Percentiles rank a stretch among this genome's conserved stretches.
Evolutionary conservation across 1,140 invertebrate genomes (phyloP).

Genomic region (Caerostris extrusa): DNA sequence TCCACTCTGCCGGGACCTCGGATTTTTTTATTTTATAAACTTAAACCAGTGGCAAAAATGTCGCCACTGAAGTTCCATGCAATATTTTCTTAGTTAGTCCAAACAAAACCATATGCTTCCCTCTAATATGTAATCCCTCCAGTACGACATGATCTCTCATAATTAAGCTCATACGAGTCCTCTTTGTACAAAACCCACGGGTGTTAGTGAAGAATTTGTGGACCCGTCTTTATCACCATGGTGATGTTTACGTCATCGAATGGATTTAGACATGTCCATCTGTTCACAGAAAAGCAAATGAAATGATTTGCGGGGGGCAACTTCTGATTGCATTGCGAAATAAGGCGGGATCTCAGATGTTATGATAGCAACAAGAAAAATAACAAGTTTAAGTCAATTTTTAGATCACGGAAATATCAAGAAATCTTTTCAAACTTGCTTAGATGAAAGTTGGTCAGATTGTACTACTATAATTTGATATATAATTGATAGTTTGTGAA

Average conservation of each 20-base stretch:
- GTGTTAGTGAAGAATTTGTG: neutral
- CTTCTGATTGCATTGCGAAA: too few species aligned
- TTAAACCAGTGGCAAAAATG: too few species aligned
- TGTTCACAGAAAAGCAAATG: neutral
- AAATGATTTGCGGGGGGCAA: neutral
- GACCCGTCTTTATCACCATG: neutral
- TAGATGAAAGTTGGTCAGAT: too few species aligned
- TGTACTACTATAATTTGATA: too few species aligned
- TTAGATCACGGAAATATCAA: too few species aligned
- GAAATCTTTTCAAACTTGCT: too few species aligned
- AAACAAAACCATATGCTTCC: neutral
- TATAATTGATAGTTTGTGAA: too few species aligned
- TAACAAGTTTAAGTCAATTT: too few species aligned
- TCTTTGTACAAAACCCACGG: neutral
- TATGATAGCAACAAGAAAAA: too few species aligned
- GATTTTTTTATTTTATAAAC: too few species aligned
- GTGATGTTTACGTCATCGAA: neutral
- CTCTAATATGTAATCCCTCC: neutral
- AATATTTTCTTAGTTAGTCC: neutral
- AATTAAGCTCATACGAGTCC: neutral
- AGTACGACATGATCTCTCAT: neutral
- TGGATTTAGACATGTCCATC: neutral
- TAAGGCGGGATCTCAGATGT: too few species aligned
- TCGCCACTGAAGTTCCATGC: neutral
- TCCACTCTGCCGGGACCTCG: too few species aligned